Percentiles rank a stretch among this genome's conserved stretches.
Conservation (phyloP, 2,113 vertebrate species). For the Danionella cerebrum region DNA sequence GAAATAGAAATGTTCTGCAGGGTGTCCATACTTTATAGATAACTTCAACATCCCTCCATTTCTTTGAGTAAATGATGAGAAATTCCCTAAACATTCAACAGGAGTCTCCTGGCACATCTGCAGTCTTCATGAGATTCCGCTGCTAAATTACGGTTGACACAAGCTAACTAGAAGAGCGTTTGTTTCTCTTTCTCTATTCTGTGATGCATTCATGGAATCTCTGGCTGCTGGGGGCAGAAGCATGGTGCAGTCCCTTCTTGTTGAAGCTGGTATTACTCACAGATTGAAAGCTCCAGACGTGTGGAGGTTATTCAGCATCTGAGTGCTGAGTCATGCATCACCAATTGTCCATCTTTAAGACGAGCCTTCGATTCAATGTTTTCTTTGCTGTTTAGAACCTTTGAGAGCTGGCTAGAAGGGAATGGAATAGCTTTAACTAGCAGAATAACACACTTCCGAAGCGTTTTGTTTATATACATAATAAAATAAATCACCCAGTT, state of each 20-base stretch:
- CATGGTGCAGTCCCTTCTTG: slow-evolving; percentile 48
- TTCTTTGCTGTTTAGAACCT: too few species aligned
- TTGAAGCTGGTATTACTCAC: slow-evolving; percentile 62
- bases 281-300: slow-evolving; percentile 32
- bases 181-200: slow-evolving; percentile 26
- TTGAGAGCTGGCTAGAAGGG: too few species aligned
- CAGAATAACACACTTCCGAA: too few species aligned
- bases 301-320: slow-evolving; percentile 49
- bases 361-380: too few species aligned
- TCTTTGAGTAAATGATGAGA: not conserved
- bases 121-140: not conserved
- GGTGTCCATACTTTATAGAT: too few species aligned
- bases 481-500: too few species aligned
- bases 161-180: slow-evolving; percentile 19
- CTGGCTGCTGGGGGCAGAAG: not conserved
- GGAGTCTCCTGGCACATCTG: not conserved
- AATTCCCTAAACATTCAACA: not conserved
- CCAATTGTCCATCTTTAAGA: slow-evolving; percentile 31
- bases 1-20: too few species aligned
- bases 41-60: not conserved
- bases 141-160: slow-evolving; percentile 27
- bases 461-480: too few species aligned
- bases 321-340: slow-evolving; percentile 20
- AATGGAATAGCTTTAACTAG: too few species aligned
- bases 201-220: slow-evolving; percentile 2